Evolutionary conservation across 2,797 vertebrate species (phyloP).

Genomic region (Myotis pilosus): DNA sequence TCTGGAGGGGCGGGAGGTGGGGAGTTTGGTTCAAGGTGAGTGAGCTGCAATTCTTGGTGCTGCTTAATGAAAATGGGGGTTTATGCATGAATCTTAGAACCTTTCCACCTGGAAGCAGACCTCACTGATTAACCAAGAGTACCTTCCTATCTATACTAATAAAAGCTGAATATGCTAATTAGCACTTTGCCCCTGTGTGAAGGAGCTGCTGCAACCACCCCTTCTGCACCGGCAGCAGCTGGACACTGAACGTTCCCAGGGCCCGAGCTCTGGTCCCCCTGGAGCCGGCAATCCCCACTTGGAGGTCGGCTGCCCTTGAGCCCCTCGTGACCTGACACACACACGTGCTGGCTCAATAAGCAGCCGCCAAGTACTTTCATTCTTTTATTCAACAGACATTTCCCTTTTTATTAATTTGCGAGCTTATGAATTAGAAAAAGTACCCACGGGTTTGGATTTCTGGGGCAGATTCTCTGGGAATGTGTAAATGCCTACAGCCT

Average conservation of each 20-base stretch:
- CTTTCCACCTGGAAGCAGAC: not conserved
- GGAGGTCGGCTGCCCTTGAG: not conserved
- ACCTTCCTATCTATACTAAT: not conserved
- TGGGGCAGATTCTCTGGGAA: conserved; percentile 52
- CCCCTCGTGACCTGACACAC: not conserved
- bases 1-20: not conserved
- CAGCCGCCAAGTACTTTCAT: not conserved
- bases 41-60: not conserved
- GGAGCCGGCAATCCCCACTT: not conserved
- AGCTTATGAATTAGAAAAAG: conserved; percentile 40
- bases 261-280: not conserved
- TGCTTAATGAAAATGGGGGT: not conserved
- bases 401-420: conserved; percentile 28
- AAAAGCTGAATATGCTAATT: too few relatives aligned
- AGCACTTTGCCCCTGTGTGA: not conserved
- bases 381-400: conserved; percentile 4
- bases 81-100: not conserved
- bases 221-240: not conserved
- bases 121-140: not conserved
- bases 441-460: conserved; percentile 48
- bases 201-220: not conserved
- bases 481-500: not conserved
- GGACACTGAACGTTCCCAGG: not conserved
- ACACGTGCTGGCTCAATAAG: not conserved
- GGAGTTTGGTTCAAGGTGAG: conserved; percentile 38